These are phyloP conservation scores for Patella pellucida DNA, from an alignment of 2,888 invertebrate species.

Conservation along the genomic window DNA sequence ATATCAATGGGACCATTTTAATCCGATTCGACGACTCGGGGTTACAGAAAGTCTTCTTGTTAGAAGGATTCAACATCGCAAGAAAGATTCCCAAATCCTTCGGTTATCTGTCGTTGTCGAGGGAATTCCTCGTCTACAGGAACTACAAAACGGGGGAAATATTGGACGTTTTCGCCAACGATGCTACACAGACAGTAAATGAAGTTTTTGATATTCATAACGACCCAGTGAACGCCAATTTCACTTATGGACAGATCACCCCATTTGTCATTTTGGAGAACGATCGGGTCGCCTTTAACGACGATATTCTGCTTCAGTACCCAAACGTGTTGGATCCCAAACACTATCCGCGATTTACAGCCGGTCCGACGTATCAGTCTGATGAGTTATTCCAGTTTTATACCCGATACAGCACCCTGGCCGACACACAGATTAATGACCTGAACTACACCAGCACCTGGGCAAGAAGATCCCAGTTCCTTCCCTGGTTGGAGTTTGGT, in stretches of 20 bases:
- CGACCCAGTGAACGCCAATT: conserved; percentile 40
- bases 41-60: conserved; percentile 39
- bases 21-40: conserved; percentile 28
- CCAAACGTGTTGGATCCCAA: conserved; percentile 40
- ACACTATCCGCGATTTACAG: conserved; percentile 38
- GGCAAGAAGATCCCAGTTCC: conserved; percentile 40
- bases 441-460: conserved; percentile 37
- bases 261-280: conserved; percentile 21
- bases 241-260: conserved; percentile 21
- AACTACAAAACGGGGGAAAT: conserved; percentile 38
- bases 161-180: conserved; percentile 39
- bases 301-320: conserved; percentile 39
- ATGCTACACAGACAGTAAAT: conserved; percentile 33
- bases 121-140: conserved; percentile 43
- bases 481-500: conserved; percentile 48
- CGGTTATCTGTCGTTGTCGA: conserved; percentile 40
- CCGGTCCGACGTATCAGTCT: conserved; percentile 38
- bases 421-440: conserved; percentile 15
- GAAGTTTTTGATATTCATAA: conserved; percentile 45
- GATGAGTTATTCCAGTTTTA: conserved; percentile 41
- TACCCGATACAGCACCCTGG: conserved; percentile 30
- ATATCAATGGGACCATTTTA: conserved; percentile 43
- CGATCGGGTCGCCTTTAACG: conserved; percentile 30
- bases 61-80: conserved; percentile 47
- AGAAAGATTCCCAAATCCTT: conserved; percentile 32